Base-by-base conservation (phyloP, 2,888 invertebrate species). In the Dolichomitus sp. region DNA sequence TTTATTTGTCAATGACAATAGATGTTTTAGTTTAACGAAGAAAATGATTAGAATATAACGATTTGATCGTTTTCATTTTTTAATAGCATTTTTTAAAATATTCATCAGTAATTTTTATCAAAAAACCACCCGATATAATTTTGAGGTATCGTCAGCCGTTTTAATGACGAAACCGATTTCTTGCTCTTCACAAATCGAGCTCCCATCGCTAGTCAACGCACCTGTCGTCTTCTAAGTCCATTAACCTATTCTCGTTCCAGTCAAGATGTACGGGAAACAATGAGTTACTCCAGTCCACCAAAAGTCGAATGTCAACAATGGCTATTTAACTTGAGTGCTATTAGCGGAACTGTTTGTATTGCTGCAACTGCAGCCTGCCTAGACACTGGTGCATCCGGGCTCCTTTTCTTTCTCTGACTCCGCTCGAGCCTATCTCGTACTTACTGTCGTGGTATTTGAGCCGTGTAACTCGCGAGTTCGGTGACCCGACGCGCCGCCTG, bases 401-500 rank as follows among this genome's bases (percentile, higher is more conserved):
- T 48, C 45, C 59, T 57, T 57, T 57, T 69, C 9, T 61, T 40
- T 33, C n/a, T 73, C 19, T 19, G 75, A 57, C 37, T 48, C 52
- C 33, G 37, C 30, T 17, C 45, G 37, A 37, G 63, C 19, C 33
- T 48, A 6, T 52, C 9, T 30, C 37, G 11, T 54, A 14, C 17
- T n/a, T 52, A 14, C 12, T 19, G 27, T 11, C 9, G 59, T 40
- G 37, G 61, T 37, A 40, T 40, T 61, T 17, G 61, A 40, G 63
- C 33, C 45, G 50, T 45, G 69, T 77, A 45, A 48, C 61, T 65
- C 66, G 57, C 37, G 80, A 63, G 84, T 84, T 84, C 81, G 81
- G 80, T 81, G 83, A 84, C 82, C 84, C 75, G 37, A 14, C 63
- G 83, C 59, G 50, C 65, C 37, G 37, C 14, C 52, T 57, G 52